Conservation (phyloP, 2,888 invertebrate species). For the Xestoiulus laeticollis region DNA sequence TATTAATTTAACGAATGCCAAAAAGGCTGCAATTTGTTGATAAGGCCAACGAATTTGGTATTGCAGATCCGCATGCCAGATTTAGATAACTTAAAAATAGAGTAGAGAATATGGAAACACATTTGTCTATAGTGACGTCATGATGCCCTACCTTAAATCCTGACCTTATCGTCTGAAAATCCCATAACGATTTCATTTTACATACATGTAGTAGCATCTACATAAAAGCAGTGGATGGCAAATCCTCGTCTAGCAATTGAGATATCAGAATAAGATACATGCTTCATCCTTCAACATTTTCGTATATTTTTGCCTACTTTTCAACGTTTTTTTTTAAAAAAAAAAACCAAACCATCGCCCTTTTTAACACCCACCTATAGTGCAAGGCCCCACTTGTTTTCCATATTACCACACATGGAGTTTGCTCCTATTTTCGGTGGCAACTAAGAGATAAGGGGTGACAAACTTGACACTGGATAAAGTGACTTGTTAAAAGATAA, state of each 20-base stretch:
- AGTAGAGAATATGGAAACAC: background rate
- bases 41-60: background rate
- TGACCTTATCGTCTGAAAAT: background rate
- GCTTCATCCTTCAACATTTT: background rate
- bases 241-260: slow-evolving; percentile 15
- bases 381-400: background rate
- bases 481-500: slow-evolving; percentile 42
- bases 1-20: background rate
- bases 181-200: slow-evolving; percentile 42
- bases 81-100: background rate
- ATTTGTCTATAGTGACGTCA: background rate
- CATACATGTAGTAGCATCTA: background rate
- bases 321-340: background rate
- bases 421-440: slow-evolving; percentile 40
- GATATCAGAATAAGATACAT: background rate
- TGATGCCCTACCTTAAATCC: background rate
- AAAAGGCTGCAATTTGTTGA: background rate
- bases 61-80: background rate
- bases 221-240: slow-evolving; percentile 36
- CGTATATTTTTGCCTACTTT: background rate
- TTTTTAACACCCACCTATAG: background rate
- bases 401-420: slow-evolving; percentile 15
- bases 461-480: slow-evolving; percentile 40
- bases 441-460: slow-evolving; percentile 39
- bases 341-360: background rate